Evolutionary conservation across 2,888 invertebrate genomes (phyloP), one percentile per base, ranked within the genome.

Genomic region (Apodemia zela): DNA sequence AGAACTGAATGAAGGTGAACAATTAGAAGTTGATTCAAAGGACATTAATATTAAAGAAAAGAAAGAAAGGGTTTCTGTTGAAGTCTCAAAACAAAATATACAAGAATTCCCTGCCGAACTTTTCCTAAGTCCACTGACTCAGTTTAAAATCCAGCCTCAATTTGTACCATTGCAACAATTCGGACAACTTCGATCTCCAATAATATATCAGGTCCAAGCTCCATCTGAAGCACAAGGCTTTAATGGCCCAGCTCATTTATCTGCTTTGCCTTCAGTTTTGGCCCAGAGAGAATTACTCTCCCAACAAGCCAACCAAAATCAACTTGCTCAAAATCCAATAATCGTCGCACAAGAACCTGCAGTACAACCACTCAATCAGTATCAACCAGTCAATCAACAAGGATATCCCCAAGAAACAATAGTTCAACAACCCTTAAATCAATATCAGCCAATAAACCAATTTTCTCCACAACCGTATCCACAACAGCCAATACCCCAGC

Each of bases 21-120:
- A 77, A 7, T 68, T 80, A 2, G 80, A 81, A 15, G 73, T 8
- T 17, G 45, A 74, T 33, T 1, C 15, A 3, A 54, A 54, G 13
- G 66, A 66, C 6, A 70, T 71, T 59, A 63, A 72, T 15, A 61
- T 73, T 54, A 72, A 74, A 3, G 76, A 77, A 15, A 71, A 78
- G 63, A 80, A 76, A 60, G 67, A 75, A 62, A 83, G 82, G 62
- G 82, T 82, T 1, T 76, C 85, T 1, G 85, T 90, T 15, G 90
- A 91, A 80, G 80, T 90, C 0, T 73, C 88, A 0, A 88, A 81
- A 60, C 88, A 89, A 68, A 88, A 86, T 5, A 68, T 90, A 1
- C 86, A 89, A 67, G 88, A 89, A 68, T 89, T 81, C 35, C 87
- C 89, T 17, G 82, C 88, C 21, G 89, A 90, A 68, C 65, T 90